Evolutionary conservation across 2,888 invertebrate genomes (phyloP), one percentile per base, ranked within the genome.

Genomic region (Spilosoma lubricipeda): DNA sequence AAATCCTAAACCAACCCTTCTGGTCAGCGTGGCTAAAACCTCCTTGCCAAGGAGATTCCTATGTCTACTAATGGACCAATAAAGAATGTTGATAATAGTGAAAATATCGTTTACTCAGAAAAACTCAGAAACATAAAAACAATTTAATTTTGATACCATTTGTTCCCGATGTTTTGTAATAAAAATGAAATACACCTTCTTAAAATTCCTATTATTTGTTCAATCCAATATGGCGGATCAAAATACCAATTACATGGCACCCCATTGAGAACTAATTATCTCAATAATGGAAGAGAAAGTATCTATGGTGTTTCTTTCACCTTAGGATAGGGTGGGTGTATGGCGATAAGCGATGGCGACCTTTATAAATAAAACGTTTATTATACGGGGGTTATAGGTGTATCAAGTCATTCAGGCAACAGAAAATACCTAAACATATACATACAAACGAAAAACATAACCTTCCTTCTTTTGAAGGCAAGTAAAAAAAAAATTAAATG

Each of bases 201-300:
- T 27, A 23, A 18, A 42, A 74, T 70, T 48, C 30, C 42, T 23
- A 73, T 81, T 79, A 81, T 77, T 77, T 76, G 67, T 72, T 73
- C 45, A 79, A 78, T 76, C 56, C 79, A 84, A 81, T 70, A 80
- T 84, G 79, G 79, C 70, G 27, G 70, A 78, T 75, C 64, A 71
- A 77, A 69, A 75, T 70, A 56, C 27, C 76, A 30, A 56, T 66
- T 63, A 71, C 42, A 74, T 67, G 74, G 67, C 59, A 72, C 86
- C 81, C 63, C 73, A 78, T 72, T 64, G 78, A 11, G 85, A 79
- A 75, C 72, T 86, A 85, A 85, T 85, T 86, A 86, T 67, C 65
- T 74, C 73, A 78, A 77, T 77, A 76, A 75, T 73, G 52, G 23
- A 72, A 73, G 77, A 77, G 80, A 78, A 82, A 85, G 79, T 75